Conservation (phyloP, 2,113 vertebrate genomes). For the Thermophis baileyi region DNA sequence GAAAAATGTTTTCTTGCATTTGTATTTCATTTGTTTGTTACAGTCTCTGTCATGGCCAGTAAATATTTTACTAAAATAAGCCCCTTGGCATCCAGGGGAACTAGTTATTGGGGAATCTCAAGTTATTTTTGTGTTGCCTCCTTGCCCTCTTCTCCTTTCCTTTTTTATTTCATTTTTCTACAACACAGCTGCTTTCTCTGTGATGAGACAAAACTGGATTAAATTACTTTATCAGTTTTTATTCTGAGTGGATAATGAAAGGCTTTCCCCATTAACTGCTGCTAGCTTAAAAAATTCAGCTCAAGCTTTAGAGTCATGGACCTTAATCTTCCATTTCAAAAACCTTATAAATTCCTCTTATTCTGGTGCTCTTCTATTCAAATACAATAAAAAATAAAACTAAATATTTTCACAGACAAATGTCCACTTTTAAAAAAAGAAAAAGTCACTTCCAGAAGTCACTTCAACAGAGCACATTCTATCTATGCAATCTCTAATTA, state of each 20-base stretch:
- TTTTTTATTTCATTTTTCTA: not conserved
- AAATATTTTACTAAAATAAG: slow-evolving; percentile 17
- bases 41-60: slow-evolving; percentile 12
- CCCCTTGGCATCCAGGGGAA: slow-evolving; percentile 12
- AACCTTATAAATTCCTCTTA: slow-evolving; percentile 22
- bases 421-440: not conserved
- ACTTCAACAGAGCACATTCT: slow-evolving; percentile 42
- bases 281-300: slow-evolving; percentile 14
- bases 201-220: slow-evolving; percentile 16
- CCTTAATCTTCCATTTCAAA: slow-evolving; percentile 22
- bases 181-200: not conserved
- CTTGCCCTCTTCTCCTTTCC: not conserved
- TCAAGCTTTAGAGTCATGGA: slow-evolving; percentile 13
- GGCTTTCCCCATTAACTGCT: not conserved
- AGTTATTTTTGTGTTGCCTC: slow-evolving; percentile 7
- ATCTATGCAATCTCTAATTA: slow-evolving; percentile 64
- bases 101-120: not conserved
- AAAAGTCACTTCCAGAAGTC: slow-evolving; percentile 23
- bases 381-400: slow-evolving; percentile 38
- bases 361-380: slow-evolving; percentile 41
- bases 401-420: slow-evolving; percentile 36
- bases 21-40: slow-evolving; percentile 16
- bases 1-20: slow-evolving; percentile 1
- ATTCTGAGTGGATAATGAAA: not conserved
- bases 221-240: not conserved